phyloP scores from a whole-genome alignment of 2,797 vertebrate species.

The Arnoldichthys spilopterus region DNA sequence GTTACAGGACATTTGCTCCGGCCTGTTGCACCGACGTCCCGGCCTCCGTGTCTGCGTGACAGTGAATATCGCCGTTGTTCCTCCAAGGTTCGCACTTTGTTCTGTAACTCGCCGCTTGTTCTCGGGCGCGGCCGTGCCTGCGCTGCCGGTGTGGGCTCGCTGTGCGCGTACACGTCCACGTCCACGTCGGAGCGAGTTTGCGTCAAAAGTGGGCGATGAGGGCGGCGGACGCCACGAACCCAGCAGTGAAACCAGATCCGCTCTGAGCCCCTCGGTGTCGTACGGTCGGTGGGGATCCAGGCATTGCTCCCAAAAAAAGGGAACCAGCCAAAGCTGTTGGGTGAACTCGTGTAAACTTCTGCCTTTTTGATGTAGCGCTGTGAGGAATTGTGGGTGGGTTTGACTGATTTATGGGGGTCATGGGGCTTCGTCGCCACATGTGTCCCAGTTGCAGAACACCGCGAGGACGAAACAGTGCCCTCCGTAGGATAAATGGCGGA shows the following conservation, averaged over 20 bases:
- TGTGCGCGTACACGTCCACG: constrained; percentile 60
- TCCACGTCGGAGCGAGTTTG: constrained; percentile 70
- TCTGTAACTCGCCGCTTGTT: constrained; percentile 64
- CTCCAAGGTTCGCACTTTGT: constrained; percentile 62
- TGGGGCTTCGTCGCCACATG: constrained; percentile 37
- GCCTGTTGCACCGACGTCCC: constrained; percentile 57
- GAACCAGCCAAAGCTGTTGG: constrained; percentile 54
- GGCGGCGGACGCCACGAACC: constrained; percentile 32
- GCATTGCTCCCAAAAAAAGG: constrained; percentile 47
- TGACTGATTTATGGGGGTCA: constrained; percentile 40
- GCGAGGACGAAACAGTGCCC: constrained; percentile 68
- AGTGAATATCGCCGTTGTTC: constrained; percentile 57
- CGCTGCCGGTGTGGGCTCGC: not conserved
- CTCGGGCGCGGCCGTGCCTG: constrained; percentile 27
- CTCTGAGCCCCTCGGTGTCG: constrained; percentile 35
- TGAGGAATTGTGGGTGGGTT: constrained; percentile 23
- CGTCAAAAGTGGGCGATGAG: constrained; percentile 57
- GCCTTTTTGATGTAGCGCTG: constrained; percentile 18
- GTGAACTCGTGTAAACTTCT: constrained; percentile 42
- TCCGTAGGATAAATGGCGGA: constrained; percentile 57
- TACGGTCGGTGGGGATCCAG: constrained; percentile 46
- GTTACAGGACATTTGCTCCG: constrained; percentile 50
- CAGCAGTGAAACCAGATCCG: constrained; percentile 46
- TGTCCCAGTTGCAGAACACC: constrained; percentile 25
- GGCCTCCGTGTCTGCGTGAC: constrained; percentile 50